phyloP scores from a whole-genome alignment of 2,888 invertebrate species.

The Aphidoletes aphidimyza region DNA sequence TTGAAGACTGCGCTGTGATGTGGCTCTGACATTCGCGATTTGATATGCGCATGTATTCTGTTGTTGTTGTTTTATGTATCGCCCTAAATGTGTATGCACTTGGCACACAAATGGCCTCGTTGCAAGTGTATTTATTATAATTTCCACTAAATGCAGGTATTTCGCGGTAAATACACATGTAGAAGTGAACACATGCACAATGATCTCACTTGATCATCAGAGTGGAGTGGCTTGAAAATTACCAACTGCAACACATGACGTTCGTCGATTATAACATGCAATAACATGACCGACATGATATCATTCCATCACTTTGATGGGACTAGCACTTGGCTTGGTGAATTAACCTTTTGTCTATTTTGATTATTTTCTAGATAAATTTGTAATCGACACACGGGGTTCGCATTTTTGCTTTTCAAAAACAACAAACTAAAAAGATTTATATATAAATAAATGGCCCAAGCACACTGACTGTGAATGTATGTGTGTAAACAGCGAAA shows the following conservation, averaged over 20 bases:
- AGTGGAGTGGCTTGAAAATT: too few relatives aligned
- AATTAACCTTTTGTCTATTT: too few relatives aligned
- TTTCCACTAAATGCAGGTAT: conserved; percentile 14
- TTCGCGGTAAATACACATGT: conserved; percentile 18
- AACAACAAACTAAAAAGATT: too few relatives aligned
- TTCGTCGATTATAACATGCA: too few relatives aligned
- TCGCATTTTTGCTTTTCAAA: too few relatives aligned
- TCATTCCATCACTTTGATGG: too few relatives aligned
- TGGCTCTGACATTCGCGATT: background rate
- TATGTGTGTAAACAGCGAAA: background rate
- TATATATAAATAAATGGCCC: background rate
- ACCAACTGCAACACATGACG: too few relatives aligned
- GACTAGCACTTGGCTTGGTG: too few relatives aligned
- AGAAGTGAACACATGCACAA: background rate
- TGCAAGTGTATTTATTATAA: conserved; percentile 34
- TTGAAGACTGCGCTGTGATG: background rate
- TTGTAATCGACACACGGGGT: too few relatives aligned
- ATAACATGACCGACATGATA: too few relatives aligned
- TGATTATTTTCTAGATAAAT: too few relatives aligned
- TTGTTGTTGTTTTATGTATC: background rate
- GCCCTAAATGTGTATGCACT: background rate
- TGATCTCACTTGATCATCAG: too few relatives aligned
- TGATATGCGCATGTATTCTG: background rate
- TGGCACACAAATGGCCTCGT: background rate
- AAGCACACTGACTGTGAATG: background rate